phyloP scores from a whole-genome alignment of 2,888 invertebrate species.

The Apomyelois bistriatella region DNA sequence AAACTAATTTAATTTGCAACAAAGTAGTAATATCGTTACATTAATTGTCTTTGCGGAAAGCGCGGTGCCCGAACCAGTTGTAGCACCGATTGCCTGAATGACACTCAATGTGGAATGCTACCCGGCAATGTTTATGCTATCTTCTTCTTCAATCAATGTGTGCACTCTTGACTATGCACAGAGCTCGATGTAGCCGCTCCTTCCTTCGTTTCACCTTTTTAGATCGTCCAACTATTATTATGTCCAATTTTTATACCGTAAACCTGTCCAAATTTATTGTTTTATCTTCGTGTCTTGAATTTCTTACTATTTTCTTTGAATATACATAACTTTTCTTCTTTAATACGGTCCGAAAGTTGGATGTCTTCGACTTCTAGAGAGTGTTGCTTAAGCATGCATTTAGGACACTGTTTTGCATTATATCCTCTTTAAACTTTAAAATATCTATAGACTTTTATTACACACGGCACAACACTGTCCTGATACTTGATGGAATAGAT shows the following conservation, averaged over 20 bases:
- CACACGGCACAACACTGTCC: slow-evolving; percentile 33
- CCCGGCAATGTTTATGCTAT: slow-evolving; percentile 51
- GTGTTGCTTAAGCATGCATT: slow-evolving; percentile 62
- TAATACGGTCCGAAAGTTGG: slow-evolving; percentile 55
- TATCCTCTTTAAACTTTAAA: slow-evolving; percentile 4
- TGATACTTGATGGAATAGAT: slow-evolving; percentile 9
- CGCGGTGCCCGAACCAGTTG: slow-evolving; percentile 54
- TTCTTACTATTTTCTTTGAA: slow-evolving; percentile 15
- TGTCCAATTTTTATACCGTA: slow-evolving; percentile 53
- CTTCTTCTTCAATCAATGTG: slow-evolving; percentile 53
- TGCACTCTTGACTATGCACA: slow-evolving; percentile 71
- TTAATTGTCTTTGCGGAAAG: slow-evolving; percentile 61
- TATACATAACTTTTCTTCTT: slow-evolving; percentile 15
- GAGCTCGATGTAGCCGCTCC: slow-evolving; percentile 71
- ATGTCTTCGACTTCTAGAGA: slow-evolving; percentile 36
- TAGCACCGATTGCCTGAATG: slow-evolving; percentile 65
- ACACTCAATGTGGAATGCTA: slow-evolving; percentile 72
- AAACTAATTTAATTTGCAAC: slow-evolving; percentile 28
- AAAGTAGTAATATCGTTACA: slow-evolving; percentile 35
- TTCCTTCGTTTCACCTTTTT: slow-evolving; percentile 78
- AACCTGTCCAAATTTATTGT: slow-evolving; percentile 22
- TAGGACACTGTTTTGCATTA: slow-evolving; percentile 51
- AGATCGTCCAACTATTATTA: slow-evolving; percentile 73
- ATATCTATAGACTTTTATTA: background rate
- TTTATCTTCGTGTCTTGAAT: slow-evolving; percentile 11